Evolutionary conservation across 2,113 vertebrate species (phyloP).

Genomic region (Xenopus borealis): DNA sequence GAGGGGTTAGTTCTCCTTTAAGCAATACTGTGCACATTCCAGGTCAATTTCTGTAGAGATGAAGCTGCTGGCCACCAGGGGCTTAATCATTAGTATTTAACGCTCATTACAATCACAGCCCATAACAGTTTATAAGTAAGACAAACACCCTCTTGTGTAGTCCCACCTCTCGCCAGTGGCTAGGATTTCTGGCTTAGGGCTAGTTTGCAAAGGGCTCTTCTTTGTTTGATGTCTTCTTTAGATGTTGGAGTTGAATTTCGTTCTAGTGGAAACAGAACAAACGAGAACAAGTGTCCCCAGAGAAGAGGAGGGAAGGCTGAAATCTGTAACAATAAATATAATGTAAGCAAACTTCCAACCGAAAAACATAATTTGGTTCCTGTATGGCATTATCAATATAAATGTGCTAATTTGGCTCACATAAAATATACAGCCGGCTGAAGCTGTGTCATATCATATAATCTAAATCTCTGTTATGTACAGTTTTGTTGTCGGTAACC

Average conservation of each 20-base stretch:
- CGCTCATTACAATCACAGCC: neutral
- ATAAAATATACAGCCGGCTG: neutral
- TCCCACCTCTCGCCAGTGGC: slow-evolving; percentile 26
- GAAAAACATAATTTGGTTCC: slow-evolving; percentile 7
- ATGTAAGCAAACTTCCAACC: slow-evolving; percentile 27
- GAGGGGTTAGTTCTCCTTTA: too few species aligned
- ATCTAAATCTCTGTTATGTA: too few species aligned
- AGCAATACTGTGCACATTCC: too few species aligned
- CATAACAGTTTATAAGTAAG: slow-evolving; percentile 1
- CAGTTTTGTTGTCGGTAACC: too few species aligned
- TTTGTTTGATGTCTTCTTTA: slow-evolving; percentile 33
- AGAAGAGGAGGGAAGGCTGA: slow-evolving; percentile 20
- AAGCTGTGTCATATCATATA: too few species aligned
- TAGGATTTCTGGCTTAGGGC: slow-evolving; percentile 32
- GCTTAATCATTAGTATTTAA: too few species aligned
- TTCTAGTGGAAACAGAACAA: slow-evolving; percentile 39
- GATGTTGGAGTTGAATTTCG: slow-evolving; percentile 30
- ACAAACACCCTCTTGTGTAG: slow-evolving; percentile 2
- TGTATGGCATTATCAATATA: slow-evolving; percentile 1
- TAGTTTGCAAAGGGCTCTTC: slow-evolving; percentile 25
- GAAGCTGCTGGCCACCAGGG: too few species aligned
- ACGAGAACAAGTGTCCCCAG: slow-evolving; percentile 35
- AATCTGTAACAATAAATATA: slow-evolving; percentile 30
- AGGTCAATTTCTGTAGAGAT: too few species aligned
- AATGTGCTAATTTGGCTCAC: neutral